Percentiles rank a stretch among this genome's conserved stretches.
These are phyloP conservation scores for Helicoverpa assulta DNA, from an alignment of 2,888 invertebrate species.

Conservation along the genomic window DNA sequence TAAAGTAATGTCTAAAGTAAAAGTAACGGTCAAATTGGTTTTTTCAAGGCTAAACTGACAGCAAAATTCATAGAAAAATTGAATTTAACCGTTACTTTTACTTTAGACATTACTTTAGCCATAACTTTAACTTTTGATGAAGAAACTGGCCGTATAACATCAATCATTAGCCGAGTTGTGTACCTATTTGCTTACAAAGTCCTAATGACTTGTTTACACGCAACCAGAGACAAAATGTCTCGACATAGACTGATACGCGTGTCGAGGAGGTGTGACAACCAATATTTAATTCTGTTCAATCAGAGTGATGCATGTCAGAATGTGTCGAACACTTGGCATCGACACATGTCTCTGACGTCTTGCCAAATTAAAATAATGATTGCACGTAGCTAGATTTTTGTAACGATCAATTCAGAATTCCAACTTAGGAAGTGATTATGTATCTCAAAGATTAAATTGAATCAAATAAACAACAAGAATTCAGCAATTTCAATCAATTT, in stretches of 20 bases:
- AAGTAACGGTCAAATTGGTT: too few species aligned
- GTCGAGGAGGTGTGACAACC: conserved; percentile 56
- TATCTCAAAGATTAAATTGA: neutral
- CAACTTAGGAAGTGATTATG: conserved; percentile 9
- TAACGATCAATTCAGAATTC: conserved; percentile 21
- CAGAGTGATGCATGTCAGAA: conserved; percentile 66
- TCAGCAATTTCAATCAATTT: neutral
- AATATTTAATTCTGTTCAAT: conserved; percentile 66
- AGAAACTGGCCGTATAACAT: too few species aligned
- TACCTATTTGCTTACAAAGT: conserved; percentile 18
- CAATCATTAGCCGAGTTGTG: conserved; percentile 20
- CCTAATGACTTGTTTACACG: conserved; percentile 42
- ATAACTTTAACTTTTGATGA: too few species aligned
- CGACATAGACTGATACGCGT: conserved; percentile 33
- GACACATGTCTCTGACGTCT: conserved; percentile 37
- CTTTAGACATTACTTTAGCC: too few species aligned
- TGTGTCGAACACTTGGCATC: conserved; percentile 72
- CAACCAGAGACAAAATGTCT: conserved; percentile 28
- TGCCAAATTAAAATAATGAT: conserved; percentile 49
- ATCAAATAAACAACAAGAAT: conserved; percentile 1
- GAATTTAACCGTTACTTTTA: too few species aligned
- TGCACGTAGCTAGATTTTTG: conserved; percentile 11
- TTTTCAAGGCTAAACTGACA: too few species aligned
- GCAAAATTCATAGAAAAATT: too few species aligned
- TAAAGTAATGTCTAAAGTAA: too few species aligned